A percentile compares a stretch with the other conserved stretches of the same genome.
Evolutionary conservation across 2,888 invertebrate species (phyloP).

Genomic region (Leucophenga maculata): DNA sequence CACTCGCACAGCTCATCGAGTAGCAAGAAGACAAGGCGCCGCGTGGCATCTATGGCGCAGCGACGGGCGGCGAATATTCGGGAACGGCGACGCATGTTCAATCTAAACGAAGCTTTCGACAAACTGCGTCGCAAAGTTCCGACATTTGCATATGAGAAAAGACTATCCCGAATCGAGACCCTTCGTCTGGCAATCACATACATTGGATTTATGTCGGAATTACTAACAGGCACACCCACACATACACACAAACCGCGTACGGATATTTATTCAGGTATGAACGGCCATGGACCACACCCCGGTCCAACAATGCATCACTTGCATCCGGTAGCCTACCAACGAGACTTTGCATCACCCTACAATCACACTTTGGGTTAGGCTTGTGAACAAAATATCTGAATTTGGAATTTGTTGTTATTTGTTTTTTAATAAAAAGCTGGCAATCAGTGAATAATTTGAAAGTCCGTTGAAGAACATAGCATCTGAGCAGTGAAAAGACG

Average conservation of each 20-base stretch:
- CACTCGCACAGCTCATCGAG: conserved; percentile 62
- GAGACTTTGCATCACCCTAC: conserved; percentile 71
- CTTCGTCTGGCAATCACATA: conserved; percentile 95
- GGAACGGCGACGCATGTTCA: conserved; percentile 94
- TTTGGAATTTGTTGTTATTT: conserved; percentile 36
- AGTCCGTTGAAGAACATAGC: no score
- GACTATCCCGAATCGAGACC: conserved; percentile 95
- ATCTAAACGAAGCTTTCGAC: conserved; percentile 96
- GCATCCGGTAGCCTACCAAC: conserved; percentile 69
- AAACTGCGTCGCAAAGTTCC: conserved; percentile 92
- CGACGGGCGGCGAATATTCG: conserved; percentile 93
- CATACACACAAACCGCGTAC: conserved; percentile 69
- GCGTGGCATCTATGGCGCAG: conserved; percentile 92
- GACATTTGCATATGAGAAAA: conserved; percentile 96
- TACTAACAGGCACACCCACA: conserved; percentile 79
- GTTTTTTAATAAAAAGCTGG: conserved; percentile 26
- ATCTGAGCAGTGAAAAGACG: no score
- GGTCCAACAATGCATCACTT: conserved; percentile 64
- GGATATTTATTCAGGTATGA: conserved; percentile 68
- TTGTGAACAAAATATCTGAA: neutral
- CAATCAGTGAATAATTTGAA: no score
- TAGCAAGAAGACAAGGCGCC: conserved; percentile 85
- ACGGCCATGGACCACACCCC: conserved; percentile 63
- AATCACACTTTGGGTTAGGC: conserved; percentile 66
- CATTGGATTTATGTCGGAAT: conserved; percentile 96